Evolutionary conservation across 2,888 invertebrate species (phyloP).

Genomic region (Tiphia femorata): DNA sequence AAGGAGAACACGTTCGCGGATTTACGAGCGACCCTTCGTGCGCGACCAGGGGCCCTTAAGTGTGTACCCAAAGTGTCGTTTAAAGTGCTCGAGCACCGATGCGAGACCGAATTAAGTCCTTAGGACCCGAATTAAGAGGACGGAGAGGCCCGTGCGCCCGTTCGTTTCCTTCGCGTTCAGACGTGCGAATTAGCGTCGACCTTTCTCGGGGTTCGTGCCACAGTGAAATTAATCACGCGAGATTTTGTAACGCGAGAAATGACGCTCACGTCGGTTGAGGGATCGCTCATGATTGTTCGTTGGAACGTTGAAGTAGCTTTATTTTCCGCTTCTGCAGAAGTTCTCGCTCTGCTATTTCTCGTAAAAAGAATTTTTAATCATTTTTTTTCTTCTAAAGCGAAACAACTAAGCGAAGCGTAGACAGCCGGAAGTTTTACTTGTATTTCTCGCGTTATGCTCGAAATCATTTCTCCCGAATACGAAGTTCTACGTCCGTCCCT

Average conservation of each 20-base stretch:
- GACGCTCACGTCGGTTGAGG: constrained; percentile 8
- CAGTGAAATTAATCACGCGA: constrained; percentile 53
- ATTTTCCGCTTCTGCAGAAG: no score
- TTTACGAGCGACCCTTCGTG: constrained; percentile 33
- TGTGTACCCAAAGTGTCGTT: constrained; percentile 20
- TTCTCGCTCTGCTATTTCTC: no score
- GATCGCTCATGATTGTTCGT: not conserved
- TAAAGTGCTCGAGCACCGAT: constrained; percentile 29
- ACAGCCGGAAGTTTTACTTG: no score
- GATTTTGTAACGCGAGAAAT: constrained; percentile 44
- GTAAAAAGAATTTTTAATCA: no score
- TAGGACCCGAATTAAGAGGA: constrained; percentile 36
- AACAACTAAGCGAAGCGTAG: no score
- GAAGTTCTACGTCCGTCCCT: no score
- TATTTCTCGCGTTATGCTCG: no score
- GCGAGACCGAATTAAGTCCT: constrained; percentile 43
- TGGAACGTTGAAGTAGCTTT: not conserved
- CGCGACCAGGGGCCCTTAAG: no score
- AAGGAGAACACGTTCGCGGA: constrained; percentile 19
- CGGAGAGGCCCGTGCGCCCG: not conserved
- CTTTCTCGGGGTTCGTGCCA: constrained; percentile 32
- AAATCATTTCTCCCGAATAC: no score
- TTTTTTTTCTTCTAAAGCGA: no score
- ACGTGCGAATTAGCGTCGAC: constrained; percentile 47
- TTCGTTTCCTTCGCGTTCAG: constrained; percentile 21